Evolutionary conservation across 2,113 vertebrate genomes (phyloP), one percentile per base, ranked within the genome.

Genomic region (Pitta sordida): DNA sequence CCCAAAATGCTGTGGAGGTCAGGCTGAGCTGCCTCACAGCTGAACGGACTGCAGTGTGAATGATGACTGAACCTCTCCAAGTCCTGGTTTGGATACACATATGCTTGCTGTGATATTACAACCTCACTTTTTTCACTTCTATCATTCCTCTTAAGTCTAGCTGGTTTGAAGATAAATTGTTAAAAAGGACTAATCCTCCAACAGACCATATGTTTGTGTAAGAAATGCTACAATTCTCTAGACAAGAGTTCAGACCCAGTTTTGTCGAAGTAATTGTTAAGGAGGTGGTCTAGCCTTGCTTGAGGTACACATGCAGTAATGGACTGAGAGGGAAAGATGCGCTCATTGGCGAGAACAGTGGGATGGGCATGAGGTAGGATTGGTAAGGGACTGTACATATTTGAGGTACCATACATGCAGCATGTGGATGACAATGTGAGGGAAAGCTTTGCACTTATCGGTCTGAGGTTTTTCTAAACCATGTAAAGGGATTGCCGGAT

Each of bases 341-440:
- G 1, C 27, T 71, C 0, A 0, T 17, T 69, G 36, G n/a, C 30
- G 78, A 69, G 37, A 48, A 30, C 27, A 9, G 8, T 16, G 24
- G 32, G 17, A 60, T n/a, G 44, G 32, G 18, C 22, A 7, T 62
- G 53, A 79, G 32, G 10, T 67, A 32, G 8, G 12, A 15, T 11
- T 84, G n/a, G 17, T 68, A 68, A 43, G 34, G 16, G 14, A 3
- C 26, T 58, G 29, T 44, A 26, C 1, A 2, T 51, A 12, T 65
- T 65, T 36, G 15, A 77, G 48, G 30, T 39, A 36, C 15, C 46
- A 55, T 10, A 36, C 14, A 17, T 22, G 15, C 9, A 41, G 22
- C 36, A 16, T 67, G 43, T 39, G 26, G n/a, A 29, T 52, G 75
- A n/a, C 8, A 9, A n/a, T 13, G 23, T 11, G 26, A 67, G 26